Evolutionary conservation across 1,140 invertebrate genomes (phyloP), one percentile per base, ranked within the genome.

Genomic region (Drosophila triauraria): DNA sequence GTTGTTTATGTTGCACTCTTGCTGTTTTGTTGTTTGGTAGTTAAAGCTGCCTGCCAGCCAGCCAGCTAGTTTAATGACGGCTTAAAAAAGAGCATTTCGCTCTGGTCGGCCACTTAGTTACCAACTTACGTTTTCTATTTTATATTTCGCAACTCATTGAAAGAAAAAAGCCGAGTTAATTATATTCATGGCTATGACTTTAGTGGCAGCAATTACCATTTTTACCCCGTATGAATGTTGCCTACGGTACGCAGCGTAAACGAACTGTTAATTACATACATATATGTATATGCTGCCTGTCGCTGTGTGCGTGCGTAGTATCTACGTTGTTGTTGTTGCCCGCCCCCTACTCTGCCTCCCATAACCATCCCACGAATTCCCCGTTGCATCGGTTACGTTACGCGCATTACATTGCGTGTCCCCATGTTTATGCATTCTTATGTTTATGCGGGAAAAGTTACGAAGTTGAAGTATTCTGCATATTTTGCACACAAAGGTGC

Each of bases 101-200:
- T 86, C 68, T 85, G 74, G 60, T 82, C 57, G 61, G 78, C 61
- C 68, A 80, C 77, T 62, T 79, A 64, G 61, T 81, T 53, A 69
- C 75, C 64, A 72, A 80, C 77, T 62, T 84, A 64, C 65, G 78
- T 87, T 87, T 86, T 88, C 71, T 79, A 80, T 88, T 88, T 80
- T 60, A 72, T 69, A 69, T 86, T 86, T 85, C 78, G 82, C 82
- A 83, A 82, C 82, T 84, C 82, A 84, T 86, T 72, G 82, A 81
- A 78, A 63, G 74, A 80, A 80, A 80, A 74, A 81, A 64, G 35
- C 44, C 54, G 42, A 70, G 71, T 85, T 87, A 87, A 87, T 90
- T 87, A 90, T 83, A 87, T 90, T 87, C 84, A 90, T 84, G 85
- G 85, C 80, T 90, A 70, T 82, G 78, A 59, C 82, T 78, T 78